These are phyloP conservation scores for Stegostoma tigrinum DNA, from an alignment of 2,113 vertebrate species.

Conservation along the genomic window DNA sequence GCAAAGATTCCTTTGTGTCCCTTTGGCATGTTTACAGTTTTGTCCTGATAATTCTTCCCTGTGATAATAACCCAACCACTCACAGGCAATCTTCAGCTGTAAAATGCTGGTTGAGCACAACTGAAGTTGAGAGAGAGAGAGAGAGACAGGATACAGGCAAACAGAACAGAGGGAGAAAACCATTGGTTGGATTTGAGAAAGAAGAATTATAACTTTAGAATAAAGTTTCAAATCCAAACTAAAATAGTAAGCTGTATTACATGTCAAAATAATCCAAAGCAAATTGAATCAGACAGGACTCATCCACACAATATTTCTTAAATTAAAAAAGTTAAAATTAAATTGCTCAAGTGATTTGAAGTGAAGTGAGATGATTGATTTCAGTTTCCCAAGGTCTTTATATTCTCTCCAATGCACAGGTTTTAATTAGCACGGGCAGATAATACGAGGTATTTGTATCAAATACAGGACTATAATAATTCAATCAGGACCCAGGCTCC, in stretches of 20 bases:
- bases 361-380: slow-evolving; percentile 35
- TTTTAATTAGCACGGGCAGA: slow-evolving; percentile 25
- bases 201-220: not conserved
- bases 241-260: not conserved
- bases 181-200: too few relatives aligned
- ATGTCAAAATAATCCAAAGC: slow-evolving; percentile 4
- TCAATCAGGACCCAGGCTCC: slow-evolving; percentile 6
- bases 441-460: slow-evolving; percentile 31
- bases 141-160: too few relatives aligned
- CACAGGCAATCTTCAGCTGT: not conserved
- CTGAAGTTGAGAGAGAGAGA: not conserved
- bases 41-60: not conserved
- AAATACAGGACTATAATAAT: slow-evolving; percentile 12
- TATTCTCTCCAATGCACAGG: slow-evolving; percentile 31
- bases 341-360: slow-evolving; percentile 26
- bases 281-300: slow-evolving; percentile 30
- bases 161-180: not conserved
- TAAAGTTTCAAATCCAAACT: not conserved
- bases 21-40: not conserved
- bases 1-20: not conserved
- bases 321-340: slow-evolving; percentile 35
- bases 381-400: slow-evolving; percentile 32
- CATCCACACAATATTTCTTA: slow-evolving; percentile 25
- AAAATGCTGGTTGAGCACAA: not conserved
- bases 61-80: not conserved